Evolutionary conservation across 1,140 invertebrate species (phyloP).

Genomic region (Trichonephila clavata): DNA sequence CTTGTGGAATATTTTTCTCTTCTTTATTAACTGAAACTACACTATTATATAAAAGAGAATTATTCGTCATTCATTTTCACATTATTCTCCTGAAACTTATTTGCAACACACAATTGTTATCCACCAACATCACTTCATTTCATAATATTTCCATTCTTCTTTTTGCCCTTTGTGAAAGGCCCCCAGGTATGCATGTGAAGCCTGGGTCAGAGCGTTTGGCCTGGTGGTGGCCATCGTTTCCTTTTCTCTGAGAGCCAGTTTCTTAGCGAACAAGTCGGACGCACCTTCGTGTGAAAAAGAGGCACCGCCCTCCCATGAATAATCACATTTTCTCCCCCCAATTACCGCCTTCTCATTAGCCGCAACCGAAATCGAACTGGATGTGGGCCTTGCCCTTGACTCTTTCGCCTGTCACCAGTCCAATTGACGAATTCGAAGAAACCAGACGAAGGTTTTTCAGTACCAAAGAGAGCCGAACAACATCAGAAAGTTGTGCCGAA

Average conservation of each 20-base stretch:
- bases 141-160: not conserved
- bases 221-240: not conserved
- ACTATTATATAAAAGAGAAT: no score
- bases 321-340: slow-evolving; percentile 19
- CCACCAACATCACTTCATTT: not conserved
- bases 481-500: no score
- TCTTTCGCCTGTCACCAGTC: not conserved
- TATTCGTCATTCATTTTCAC: no score
- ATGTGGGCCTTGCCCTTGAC: slow-evolving; percentile 6
- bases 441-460: no score
- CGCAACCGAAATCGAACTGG: not conserved
- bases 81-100: no score
- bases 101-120: no score
- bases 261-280: slow-evolving; percentile 24
- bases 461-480: no score
- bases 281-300: slow-evolving; percentile 70
- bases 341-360: slow-evolving; percentile 67
- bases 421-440: no score
- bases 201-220: slow-evolving; percentile 53
- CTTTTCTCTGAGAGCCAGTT: slow-evolving; percentile 54
- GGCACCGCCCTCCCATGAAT: slow-evolving; percentile 63
- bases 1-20: no score
- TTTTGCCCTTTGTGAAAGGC: not conserved
- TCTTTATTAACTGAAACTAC: no score
- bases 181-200: not conserved